phyloP scores from a whole-genome alignment of 2,113 vertebrate genomes.

The Pao palembangensis region DNA sequence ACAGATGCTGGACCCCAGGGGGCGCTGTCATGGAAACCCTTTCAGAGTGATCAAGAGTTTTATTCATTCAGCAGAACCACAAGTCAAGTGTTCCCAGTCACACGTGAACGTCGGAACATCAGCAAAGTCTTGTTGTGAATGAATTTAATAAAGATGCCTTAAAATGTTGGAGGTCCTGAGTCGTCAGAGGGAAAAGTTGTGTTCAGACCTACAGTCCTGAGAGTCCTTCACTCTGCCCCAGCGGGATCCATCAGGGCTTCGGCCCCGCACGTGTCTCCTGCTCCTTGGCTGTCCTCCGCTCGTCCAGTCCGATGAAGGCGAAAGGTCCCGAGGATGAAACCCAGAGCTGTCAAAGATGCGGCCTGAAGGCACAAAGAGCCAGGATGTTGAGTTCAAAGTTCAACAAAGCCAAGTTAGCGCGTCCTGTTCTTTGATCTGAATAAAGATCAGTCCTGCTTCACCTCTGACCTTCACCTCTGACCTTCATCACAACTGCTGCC shows the following conservation, averaged over 20 bases:
- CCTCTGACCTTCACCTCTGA: neutral
- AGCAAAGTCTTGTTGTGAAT: slow-evolving; percentile 41
- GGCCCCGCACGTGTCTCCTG: too few species aligned
- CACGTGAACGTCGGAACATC: slow-evolving; percentile 36
- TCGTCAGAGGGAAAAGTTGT: too few species aligned
- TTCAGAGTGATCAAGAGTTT: too few species aligned
- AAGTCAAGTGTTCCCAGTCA: neutral
- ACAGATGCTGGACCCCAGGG: too few species aligned
- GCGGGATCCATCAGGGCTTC: too few species aligned
- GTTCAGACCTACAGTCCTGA: too few species aligned
- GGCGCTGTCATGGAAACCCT: too few species aligned
- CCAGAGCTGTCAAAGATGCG: slow-evolving; percentile 77
- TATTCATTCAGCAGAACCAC: too few species aligned
- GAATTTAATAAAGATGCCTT: slow-evolving; percentile 61
- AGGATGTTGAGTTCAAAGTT: neutral
- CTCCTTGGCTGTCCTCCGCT: slow-evolving; percentile 71
- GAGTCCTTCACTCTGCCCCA: too few species aligned
- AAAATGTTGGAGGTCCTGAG: slow-evolving; percentile 13
- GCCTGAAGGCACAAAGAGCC: slow-evolving; percentile 64
- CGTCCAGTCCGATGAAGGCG: slow-evolving; percentile 81
- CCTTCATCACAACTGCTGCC: neutral
- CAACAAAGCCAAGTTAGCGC: too few species aligned
- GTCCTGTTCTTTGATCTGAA: neutral
- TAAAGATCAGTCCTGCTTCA: too few species aligned
- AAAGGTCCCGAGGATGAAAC: slow-evolving; percentile 84